Evolutionary conservation across 2,113 vertebrate genomes (phyloP).

Genomic region (Leucoraja erinaceus): DNA sequence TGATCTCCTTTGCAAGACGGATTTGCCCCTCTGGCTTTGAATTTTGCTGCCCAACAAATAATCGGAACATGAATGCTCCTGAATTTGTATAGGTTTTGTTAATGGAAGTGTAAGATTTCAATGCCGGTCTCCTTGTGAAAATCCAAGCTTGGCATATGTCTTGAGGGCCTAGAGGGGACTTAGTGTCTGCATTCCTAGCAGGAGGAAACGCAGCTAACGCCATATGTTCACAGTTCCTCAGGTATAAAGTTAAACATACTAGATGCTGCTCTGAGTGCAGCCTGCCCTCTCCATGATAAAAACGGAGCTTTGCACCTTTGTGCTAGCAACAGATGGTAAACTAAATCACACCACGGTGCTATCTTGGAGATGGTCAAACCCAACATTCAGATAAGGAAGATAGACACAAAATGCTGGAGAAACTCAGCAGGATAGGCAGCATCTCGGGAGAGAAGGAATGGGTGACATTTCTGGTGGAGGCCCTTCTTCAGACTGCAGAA

Average conservation of each 20-base stretch:
- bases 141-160: not conserved
- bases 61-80: not conserved
- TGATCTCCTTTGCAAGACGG: not conserved
- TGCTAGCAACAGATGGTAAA: not conserved
- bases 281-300: not conserved
- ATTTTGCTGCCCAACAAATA: no score
- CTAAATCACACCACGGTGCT: not conserved
- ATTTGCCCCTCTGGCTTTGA: not conserved
- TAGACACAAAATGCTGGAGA: no score
- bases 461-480: no score
- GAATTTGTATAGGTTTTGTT: not conserved
- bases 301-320: not conserved
- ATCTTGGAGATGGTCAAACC: not conserved
- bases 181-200: not conserved
- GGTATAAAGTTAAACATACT: not conserved
- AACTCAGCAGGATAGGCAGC: no score
- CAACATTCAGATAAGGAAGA: no score
- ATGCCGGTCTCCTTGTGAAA: not conserved
- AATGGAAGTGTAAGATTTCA: not conserved
- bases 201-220: not conserved
- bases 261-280: not conserved
- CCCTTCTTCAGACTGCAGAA: no score
- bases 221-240: no score
- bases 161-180: no score
- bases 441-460: no score